These are phyloP conservation scores for Monoplex corrugatus DNA, from an alignment of 2,888 invertebrate species.

Conservation along the genomic window DNA sequence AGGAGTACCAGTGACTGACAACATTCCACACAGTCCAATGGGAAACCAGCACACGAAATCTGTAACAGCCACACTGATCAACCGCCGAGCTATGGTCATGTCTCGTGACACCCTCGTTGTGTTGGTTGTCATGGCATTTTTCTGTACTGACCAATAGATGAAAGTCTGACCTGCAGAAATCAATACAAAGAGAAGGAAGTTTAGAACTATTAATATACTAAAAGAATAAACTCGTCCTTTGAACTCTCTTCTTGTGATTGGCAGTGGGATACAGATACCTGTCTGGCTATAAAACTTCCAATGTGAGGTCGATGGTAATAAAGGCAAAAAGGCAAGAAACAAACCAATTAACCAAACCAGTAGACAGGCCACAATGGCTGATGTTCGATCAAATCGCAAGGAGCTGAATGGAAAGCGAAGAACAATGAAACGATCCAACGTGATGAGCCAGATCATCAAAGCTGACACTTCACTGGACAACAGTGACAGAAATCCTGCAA, in stretches of 20 bases:
- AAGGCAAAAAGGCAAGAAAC: neutral
- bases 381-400: neutral
- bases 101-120: neutral
- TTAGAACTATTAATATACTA: neutral
- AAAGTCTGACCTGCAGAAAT: neutral
- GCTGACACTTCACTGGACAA: slow-evolving; percentile 32
- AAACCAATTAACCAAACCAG: neutral
- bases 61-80: neutral
- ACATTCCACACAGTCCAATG: neutral
- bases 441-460: neutral
- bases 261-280: neutral
- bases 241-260: neutral
- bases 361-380: neutral
- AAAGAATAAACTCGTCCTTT: neutral
- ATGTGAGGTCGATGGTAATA: neutral
- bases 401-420: neutral
- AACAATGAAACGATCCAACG: slow-evolving; percentile 4
- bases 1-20: neutral
- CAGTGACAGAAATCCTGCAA: slow-evolving; percentile 9
- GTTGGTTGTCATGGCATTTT: neutral
- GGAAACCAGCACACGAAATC: slow-evolving; percentile 18
- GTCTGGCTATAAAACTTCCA: slow-evolving; percentile 19
- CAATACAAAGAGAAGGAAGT: neutral
- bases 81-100: neutral
- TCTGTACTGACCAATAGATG: neutral